These are phyloP conservation scores for Gryllus longicercus DNA, from an alignment of 2,888 invertebrate species.

Conservation along the genomic window DNA sequence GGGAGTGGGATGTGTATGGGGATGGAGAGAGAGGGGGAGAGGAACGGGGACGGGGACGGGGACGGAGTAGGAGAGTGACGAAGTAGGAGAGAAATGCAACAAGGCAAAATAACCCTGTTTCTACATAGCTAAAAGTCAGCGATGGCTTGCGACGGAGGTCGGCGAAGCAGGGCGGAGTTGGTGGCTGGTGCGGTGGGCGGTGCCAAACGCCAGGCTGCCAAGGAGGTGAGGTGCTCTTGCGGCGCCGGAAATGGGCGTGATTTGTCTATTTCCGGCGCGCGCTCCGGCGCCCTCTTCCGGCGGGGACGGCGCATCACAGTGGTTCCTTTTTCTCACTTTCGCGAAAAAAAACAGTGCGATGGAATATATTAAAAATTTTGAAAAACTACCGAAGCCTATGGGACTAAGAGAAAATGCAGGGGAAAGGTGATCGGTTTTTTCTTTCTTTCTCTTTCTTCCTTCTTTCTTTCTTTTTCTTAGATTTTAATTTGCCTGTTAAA, in stretches of 20 bases:
- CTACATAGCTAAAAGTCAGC: not conserved
- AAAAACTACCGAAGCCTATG: too few relatives aligned
- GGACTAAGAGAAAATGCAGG: too few relatives aligned
- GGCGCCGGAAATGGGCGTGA: not conserved
- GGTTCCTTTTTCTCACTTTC: too few relatives aligned
- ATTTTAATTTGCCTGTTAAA: too few relatives aligned
- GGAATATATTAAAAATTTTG: too few relatives aligned
- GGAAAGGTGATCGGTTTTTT: too few relatives aligned
- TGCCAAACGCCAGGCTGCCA: not conserved
- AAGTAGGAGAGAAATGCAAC: not conserved
- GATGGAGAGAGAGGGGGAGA: not conserved
- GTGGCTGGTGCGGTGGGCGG: not conserved
- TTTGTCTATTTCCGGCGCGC: not conserved
- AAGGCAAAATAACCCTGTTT: too few relatives aligned
- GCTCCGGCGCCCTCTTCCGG: not conserved
- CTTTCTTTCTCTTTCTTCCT: too few relatives aligned
- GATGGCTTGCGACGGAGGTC: not conserved
- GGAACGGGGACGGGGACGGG: not conserved
- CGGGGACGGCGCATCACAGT: too few relatives aligned
- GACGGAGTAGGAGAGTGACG: not conserved
- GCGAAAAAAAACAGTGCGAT: too few relatives aligned
- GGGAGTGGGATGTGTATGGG: too few relatives aligned
- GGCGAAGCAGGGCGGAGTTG: not conserved
- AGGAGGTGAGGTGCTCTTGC: not conserved
- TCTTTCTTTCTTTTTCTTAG: too few relatives aligned